Base-by-base conservation (phyloP, 2,888 invertebrate species). In the Synanthedon myopaeformis region DNA sequence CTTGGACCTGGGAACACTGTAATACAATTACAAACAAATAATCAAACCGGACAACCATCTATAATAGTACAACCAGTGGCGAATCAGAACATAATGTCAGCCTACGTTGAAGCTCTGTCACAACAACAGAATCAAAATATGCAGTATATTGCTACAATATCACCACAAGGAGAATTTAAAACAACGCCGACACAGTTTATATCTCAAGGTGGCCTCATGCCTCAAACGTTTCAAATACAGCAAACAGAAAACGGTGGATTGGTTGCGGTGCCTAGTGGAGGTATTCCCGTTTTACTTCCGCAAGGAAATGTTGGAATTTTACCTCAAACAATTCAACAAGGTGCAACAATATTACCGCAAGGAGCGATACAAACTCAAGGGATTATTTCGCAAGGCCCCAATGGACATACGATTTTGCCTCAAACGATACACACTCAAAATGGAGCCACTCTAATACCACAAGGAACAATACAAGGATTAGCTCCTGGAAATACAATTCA, bases 131-230 rank as follows among this genome's bases (percentile, higher is more conserved):
- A 90, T 55, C 92, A 92, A 70, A 92, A 92, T 69, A 86, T 94
- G 75, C 94, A 94, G 66, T 94, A 94, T 64, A 91, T 94, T 51
- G 91, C 94, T 10, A 91, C 93, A 0, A 90, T 92, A 56, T 89
- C 90, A 0, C 91, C 91, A 5, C 91, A 91, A 70, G 84, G 84
- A 53, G 90, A 90, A 51, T 90, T 79, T 51, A 90, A 90, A 61
- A 79, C 86, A 1, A 79, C 82, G 14, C 86, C 85, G 3, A 88
- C 90, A 42, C 90, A 90, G 58, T 90, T 89, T 56, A 77, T 89
- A 57, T 89, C 89, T 12, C 84, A 89, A 63, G 78, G 88, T 65
- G 85, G 88, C 50, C 72, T 90, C 28, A 74, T 90, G 61, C 90
- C 90, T 45, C 90, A 90, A 57, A 89, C 90, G 54, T 89, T 90